Conservation (phyloP, 2,113 vertebrate genomes). For the Asarcornis scutulata region DNA sequence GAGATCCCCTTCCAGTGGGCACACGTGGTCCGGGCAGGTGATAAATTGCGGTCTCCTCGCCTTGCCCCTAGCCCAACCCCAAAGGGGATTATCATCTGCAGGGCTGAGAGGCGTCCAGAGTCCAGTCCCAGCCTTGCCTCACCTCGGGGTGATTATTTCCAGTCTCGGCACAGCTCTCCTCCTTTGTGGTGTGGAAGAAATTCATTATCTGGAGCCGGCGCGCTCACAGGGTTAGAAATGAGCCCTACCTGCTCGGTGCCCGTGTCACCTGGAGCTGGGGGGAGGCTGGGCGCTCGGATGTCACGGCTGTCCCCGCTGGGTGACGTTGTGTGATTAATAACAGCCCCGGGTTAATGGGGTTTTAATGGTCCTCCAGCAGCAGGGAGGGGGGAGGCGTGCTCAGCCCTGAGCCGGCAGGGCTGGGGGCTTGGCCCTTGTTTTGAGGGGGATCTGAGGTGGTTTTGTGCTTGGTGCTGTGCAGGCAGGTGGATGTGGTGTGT, state of each 20-base stretch:
- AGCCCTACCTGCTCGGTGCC: not conserved
- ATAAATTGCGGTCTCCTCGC: not conserved
- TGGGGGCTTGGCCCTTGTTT: not conserved
- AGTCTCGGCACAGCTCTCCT: not conserved
- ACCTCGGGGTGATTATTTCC: slow-evolving; percentile 53
- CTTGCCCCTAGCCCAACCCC: slow-evolving; percentile 15
- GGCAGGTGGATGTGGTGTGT: rapidly evolving
- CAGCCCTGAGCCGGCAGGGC: not conserved
- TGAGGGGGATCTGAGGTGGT: not conserved
- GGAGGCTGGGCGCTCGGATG: not conserved
- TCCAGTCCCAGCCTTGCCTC: slow-evolving; percentile 1
- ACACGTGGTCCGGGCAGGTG: not conserved
- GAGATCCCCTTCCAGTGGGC: not conserved
- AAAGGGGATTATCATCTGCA: slow-evolving; percentile 39
- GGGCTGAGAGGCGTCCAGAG: not conserved
- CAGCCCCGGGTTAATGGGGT: slow-evolving; percentile 33
- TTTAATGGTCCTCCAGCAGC: slow-evolving; percentile 7
- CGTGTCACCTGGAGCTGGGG: not conserved
- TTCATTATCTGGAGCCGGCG: not conserved
- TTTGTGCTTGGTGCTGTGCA: not conserved
- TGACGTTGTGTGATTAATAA: slow-evolving; percentile 17
- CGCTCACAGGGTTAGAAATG: not conserved
- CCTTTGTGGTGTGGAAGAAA: not conserved
- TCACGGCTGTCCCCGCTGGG: slow-evolving; percentile 28
- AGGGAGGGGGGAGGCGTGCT: not conserved